phyloP scores from a whole-genome alignment of 2,113 vertebrate species.

The Cryptomyrus ogoouensis region DNA sequence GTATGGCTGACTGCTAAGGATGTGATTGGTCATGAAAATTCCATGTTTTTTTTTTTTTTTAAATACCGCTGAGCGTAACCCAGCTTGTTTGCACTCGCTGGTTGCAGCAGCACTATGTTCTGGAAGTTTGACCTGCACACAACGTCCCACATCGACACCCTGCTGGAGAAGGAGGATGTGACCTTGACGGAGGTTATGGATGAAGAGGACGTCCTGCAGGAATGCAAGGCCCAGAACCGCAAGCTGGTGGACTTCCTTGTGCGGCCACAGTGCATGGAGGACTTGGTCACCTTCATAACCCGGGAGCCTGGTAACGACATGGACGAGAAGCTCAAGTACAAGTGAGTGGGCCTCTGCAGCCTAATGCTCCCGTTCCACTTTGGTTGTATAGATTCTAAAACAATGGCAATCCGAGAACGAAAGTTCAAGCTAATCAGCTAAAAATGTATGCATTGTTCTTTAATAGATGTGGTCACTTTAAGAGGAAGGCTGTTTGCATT shows the following conservation, averaged over 20 bases:
- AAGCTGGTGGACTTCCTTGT: conserved; percentile 94
- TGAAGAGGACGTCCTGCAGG: conserved; percentile 95
- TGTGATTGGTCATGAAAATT: not conserved
- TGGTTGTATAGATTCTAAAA: not conserved
- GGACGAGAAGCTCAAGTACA: conserved; percentile 96
- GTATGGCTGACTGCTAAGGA: not conserved
- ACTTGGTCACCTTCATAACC: conserved; percentile 90
- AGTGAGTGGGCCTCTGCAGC: conserved; percentile 62
- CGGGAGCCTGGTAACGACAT: conserved; percentile 88
- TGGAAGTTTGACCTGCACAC: conserved; percentile 99
- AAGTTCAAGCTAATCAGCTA: not conserved
- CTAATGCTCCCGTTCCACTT: not conserved
- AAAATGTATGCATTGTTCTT: not conserved
- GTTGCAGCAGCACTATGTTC: conserved; percentile 86
- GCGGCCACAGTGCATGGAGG: conserved; percentile 90
- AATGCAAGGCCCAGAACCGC: conserved; percentile 98
- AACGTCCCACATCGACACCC: conserved; percentile 96
- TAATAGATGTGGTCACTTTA: not conserved
- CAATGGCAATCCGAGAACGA: not conserved
- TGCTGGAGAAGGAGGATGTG: conserved; percentile 95
- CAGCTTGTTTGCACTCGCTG: not conserved
- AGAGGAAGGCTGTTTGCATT: not conserved
- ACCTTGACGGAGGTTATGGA: conserved; percentile 94
- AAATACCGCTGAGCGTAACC: not conserved
- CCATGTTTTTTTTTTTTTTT: not conserved